Base-by-base conservation (phyloP, 2,888 invertebrate genomes). In the Drosophila robusta region DNA sequence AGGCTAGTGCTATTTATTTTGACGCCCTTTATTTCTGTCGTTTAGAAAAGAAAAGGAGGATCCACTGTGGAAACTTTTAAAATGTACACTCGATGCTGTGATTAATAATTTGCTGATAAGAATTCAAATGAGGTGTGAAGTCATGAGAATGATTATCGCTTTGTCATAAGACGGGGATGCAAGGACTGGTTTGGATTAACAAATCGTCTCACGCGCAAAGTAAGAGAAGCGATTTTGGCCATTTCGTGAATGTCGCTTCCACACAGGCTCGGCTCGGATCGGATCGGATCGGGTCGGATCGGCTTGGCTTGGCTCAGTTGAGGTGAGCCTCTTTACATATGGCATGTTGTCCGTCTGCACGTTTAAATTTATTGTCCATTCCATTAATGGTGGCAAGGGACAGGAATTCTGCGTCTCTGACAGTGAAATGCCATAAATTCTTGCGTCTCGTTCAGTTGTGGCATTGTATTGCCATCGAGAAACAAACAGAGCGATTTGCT, bases 361-460 rank as follows among this genome's bases (percentile, higher is more conserved):
- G 85, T 87, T 83, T 81, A 83, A 83, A 83, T 83, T 83, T 83
- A 83, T 83, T 83, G 87, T 87, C 76, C 83, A 83, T 87, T 83
- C 83, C 83, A 84, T 83, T 83, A 83, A 87, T 83, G 87, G 83
- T 83, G 83, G 83, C 83, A 83, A 83, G 83, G 87, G 83, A 87
- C 83, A 83, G 79, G 51, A 86, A 86, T 86, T 88, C 76, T 75
- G 81, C 77, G 82, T 79, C 80, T 82, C 85, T 87, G 89, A 85
- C 83, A 87, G 86, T 80, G 72, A 84, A 87, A 87, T 87, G 83
- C 89, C 83, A 86, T 87, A 87, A 87, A 87, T 89, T 87, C 75
- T 81, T 87, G 78, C 70, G 77, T 75, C 77, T 76, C 78, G 75
- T 77, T 79, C 68, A 67, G 75, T 56, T 67, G 76, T 71, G 68